Conservation (phyloP, 2,797 vertebrate genomes). For the Rhabdomys pumilio region DNA sequence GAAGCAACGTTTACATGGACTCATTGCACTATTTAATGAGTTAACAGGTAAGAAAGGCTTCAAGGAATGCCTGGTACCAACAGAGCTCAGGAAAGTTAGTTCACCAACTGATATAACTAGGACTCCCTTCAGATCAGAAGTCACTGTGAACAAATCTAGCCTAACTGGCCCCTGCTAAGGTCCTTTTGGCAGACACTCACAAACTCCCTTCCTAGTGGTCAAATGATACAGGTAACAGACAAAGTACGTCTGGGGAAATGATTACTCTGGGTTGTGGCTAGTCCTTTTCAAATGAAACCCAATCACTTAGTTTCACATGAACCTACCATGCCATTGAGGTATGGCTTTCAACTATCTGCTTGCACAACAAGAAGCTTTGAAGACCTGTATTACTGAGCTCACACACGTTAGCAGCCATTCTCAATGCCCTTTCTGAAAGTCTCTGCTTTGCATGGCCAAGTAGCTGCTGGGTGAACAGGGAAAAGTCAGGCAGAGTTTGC, state of each 20-base stretch:
- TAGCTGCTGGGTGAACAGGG: conserved; percentile 43
- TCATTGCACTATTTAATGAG: conserved; percentile 32
- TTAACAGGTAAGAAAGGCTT: conserved; percentile 43
- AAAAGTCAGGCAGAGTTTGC: conserved; percentile 65
- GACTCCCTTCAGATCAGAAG: neutral
- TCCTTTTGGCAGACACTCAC: neutral
- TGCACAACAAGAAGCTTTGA: neutral
- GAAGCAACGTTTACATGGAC: conserved; percentile 25
- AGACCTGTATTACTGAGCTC: conserved; percentile 42
- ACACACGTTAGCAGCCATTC: neutral
- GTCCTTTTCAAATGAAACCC: conserved; percentile 33
- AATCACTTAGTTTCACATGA: conserved; percentile 15
- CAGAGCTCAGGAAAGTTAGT: neutral
- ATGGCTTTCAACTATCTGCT: conserved; percentile 9
- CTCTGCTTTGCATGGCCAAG: conserved; percentile 68
- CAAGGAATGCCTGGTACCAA: neutral
- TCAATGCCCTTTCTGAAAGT: conserved; percentile 53
- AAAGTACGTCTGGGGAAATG: neutral
- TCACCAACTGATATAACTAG: neutral
- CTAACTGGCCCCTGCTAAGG: neutral
- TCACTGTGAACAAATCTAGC: neutral
- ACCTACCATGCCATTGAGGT: neutral
- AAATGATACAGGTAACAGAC: conserved; percentile 22
- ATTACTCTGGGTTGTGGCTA: conserved; percentile 16
- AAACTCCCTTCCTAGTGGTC: neutral